Percentiles rank a stretch among this genome's conserved stretches.
Evolutionary conservation across 2,113 vertebrate genomes (phyloP).

Genomic region (Peromyscus californicus): DNA sequence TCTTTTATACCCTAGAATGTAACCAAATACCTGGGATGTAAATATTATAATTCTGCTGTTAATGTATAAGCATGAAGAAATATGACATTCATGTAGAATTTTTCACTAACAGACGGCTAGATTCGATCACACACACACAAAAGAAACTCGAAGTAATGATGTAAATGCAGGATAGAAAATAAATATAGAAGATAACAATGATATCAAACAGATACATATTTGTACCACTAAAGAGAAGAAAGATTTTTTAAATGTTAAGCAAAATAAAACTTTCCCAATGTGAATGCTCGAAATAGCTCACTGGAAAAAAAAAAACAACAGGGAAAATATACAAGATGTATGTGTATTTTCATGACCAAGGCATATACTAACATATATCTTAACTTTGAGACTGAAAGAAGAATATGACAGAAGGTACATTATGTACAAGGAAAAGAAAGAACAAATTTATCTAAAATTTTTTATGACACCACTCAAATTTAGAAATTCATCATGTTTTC

Average conservation of each 20-base stretch:
- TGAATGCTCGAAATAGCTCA: conserved; percentile 38
- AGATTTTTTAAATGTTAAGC: conserved; percentile 1
- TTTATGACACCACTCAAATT: conserved; percentile 42
- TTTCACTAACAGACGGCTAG: neutral
- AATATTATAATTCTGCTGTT: conserved; percentile 10
- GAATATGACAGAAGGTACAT: neutral
- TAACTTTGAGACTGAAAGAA: conserved; percentile 46
- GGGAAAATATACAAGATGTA: conserved; percentile 55
- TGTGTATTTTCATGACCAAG: conserved; percentile 40
- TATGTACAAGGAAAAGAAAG: conserved; percentile 12
- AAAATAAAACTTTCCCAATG: conserved; percentile 58
- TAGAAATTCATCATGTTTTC: conserved; percentile 35
- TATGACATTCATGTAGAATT: conserved; percentile 27
- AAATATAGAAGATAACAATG: conserved; percentile 38
- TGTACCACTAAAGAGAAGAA: conserved; percentile 27
- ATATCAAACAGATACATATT: conserved; percentile 6
- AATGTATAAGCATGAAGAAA: conserved; percentile 49
- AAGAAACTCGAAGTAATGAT: conserved; percentile 37
- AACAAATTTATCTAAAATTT: conserved; percentile 12
- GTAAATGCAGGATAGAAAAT: conserved; percentile 41
- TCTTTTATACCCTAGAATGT: conserved; percentile 3
- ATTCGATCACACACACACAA: neutral
- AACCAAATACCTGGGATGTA: conserved; percentile 35
- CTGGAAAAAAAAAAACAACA: neutral
- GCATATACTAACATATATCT: conserved; percentile 13